Evolutionary conservation across 1,140 invertebrate genomes (phyloP).

Genomic region (Neoseiulus cucumeris): DNA sequence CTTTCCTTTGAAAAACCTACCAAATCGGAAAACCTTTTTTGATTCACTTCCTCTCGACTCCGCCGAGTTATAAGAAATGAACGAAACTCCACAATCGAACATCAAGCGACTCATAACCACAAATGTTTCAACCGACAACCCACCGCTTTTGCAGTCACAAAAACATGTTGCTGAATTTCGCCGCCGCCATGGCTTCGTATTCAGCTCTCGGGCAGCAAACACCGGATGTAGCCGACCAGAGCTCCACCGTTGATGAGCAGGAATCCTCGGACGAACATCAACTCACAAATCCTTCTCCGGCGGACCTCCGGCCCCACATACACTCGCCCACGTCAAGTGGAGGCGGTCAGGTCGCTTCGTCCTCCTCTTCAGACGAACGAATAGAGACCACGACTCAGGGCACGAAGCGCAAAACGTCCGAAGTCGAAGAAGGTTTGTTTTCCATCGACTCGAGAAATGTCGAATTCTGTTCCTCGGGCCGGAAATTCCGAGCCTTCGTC

Average conservation of each 20-base stretch:
- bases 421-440: no score
- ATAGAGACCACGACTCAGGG: no score
- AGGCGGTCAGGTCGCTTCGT: not conserved
- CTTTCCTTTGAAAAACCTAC: not conserved
- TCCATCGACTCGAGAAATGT: no score
- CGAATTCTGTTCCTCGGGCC: no score
- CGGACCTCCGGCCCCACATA: not conserved
- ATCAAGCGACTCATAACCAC: no score
- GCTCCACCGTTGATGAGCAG: not conserved
- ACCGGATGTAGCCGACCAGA: not conserved
- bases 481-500: no score
- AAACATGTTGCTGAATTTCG: constrained; percentile 2
- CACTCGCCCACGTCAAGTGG: not conserved
- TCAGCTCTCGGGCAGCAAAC: not conserved
- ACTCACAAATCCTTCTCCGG: not conserved
- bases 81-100: no score
- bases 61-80: no score
- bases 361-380: no score
- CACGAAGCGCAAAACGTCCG: no score
- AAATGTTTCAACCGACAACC: not conserved
- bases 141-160: not conserved
- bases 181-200: not conserved
- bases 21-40: no score
- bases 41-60: no score
- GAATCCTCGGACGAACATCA: not conserved